Evolutionary conservation across 2,113 vertebrate species (phyloP), one percentile per base, ranked within the genome.

Genomic region (Coreoperca whiteheadi): DNA sequence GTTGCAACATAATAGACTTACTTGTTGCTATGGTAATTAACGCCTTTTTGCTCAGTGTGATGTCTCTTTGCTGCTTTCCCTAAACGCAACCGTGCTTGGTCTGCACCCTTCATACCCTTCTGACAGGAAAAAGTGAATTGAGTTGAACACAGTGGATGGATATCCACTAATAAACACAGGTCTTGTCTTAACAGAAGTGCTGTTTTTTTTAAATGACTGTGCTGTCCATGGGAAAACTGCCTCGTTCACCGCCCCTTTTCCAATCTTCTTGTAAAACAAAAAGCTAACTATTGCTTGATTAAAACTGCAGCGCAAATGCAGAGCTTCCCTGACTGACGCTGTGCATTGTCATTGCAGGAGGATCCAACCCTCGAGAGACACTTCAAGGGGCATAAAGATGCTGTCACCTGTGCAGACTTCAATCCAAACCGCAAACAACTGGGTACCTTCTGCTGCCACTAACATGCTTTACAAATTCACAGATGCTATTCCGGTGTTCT

Each of bases 321-420:
- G 2, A 43, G 18, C 14, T 48, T 79, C 28, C 2, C 28, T 72
- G 8, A 63, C 14, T 50, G 34, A 71, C n/a, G n/a, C 14, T 64
- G 25, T 53, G 1, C 4, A 0, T 78, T 80, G 21, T 79, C 34
- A 0, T 86, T 90, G 11, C 83, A 96, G 96, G 95, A 96, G 65
- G 95, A 96, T 65, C 95, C 95, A 2, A 85, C 84, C 18, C 84
- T 96, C 18, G 93, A 94, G 67, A 90, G 94, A 66, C 87, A 94
- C 76, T 95, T 96, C 74, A 95, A 90, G 81, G 95, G 95, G 0
- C 96, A 96, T 32, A 96, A 91, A 84, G 94, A 91, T 79, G 90
- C 88, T 2, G 92, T 96, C 39, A 96, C 93, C 4, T 96, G 95
- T 81, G 80, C 91, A 59, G 94, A 96, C 90, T 96, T 96, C 87